These are phyloP conservation scores for Asobara japonica DNA, from an alignment of 1,140 invertebrate genomes.

Conservation along the genomic window DNA sequence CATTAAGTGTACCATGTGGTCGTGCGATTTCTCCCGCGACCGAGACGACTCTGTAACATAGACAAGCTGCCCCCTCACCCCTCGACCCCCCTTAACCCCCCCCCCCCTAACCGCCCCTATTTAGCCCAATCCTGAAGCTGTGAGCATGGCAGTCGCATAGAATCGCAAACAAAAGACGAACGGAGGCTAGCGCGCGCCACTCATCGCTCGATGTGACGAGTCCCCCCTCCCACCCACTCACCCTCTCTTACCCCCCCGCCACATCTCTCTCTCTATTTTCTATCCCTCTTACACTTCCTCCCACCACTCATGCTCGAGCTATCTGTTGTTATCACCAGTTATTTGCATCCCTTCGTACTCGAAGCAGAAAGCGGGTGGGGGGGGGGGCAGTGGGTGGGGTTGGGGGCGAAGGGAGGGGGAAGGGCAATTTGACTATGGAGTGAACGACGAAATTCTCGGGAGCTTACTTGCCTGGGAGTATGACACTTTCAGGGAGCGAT, in stretches of 20 bases:
- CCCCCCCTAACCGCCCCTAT: slow-evolving; percentile 11
- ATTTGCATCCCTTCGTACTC: slow-evolving; percentile 61
- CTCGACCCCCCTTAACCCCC: not conserved
- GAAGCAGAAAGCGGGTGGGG: slow-evolving; percentile 33
- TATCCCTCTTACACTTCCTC: slow-evolving; percentile 1
- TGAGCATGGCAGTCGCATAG: slow-evolving; percentile 56
- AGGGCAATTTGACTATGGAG: slow-evolving; percentile 15
- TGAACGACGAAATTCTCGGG: slow-evolving; percentile 55
- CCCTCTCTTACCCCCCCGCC: slow-evolving; percentile 25
- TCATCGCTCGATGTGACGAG: slow-evolving; percentile 64
- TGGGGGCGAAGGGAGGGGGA: slow-evolving; percentile 35
- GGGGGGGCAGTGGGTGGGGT: slow-evolving; percentile 26
- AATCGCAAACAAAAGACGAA: slow-evolving; percentile 64
- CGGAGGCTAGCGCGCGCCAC: slow-evolving; percentile 56
- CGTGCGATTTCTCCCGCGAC: not conserved
- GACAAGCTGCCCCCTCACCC: not conserved
- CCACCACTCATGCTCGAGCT: slow-evolving; percentile 44
- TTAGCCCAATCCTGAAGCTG: too few relatives aligned
- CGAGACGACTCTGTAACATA: not conserved
- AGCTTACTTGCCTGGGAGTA: slow-evolving; percentile 62
- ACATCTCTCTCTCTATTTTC: slow-evolving; percentile 21
- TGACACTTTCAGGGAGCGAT: slow-evolving; percentile 38
- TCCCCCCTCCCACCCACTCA: not conserved
- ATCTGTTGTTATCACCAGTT: slow-evolving; percentile 65
- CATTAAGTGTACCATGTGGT: slow-evolving; percentile 4